These are phyloP conservation scores for Dromiciops gliroides DNA, from an alignment of 2,113 vertebrate species.

Conservation along the genomic window DNA sequence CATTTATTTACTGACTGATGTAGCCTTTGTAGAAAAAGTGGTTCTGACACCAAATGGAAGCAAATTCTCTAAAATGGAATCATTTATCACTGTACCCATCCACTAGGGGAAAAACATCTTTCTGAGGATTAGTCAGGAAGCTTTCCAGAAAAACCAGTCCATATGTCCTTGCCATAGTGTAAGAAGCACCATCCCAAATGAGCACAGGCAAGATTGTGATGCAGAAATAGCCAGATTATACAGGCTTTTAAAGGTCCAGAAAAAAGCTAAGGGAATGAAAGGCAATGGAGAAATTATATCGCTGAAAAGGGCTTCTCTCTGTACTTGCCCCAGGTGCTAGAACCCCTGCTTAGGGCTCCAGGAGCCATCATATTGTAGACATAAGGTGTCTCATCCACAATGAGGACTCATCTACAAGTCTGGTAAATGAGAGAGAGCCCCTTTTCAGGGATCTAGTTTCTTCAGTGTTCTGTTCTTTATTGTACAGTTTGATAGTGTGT, in stretches of 20 bases:
- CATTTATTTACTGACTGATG: neutral
- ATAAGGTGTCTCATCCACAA: too few relatives aligned
- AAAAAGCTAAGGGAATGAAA: neutral
- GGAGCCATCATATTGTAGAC: too few relatives aligned
- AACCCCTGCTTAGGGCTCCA: too few relatives aligned
- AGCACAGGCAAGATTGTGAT: neutral
- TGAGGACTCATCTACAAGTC: too few relatives aligned
- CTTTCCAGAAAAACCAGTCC: neutral
- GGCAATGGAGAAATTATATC: neutral
- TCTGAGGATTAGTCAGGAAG: neutral
- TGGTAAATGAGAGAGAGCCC: too few relatives aligned
- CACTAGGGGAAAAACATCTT: neutral
- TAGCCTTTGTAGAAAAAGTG: neutral
- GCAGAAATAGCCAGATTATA: neutral
- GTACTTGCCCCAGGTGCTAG: too few relatives aligned
- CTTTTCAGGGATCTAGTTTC: too few relatives aligned
- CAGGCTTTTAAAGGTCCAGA: neutral
- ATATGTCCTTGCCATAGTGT: neutral
- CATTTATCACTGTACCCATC: neutral
- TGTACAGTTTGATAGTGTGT: neutral
- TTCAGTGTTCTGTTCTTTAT: too few relatives aligned
- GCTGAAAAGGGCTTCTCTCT: neutral
- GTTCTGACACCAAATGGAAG: neutral
- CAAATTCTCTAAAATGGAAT: neutral
- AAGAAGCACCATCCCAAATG: neutral